phyloP scores from a whole-genome alignment of 2,113 vertebrate genomes.

The Morone saxatilis region DNA sequence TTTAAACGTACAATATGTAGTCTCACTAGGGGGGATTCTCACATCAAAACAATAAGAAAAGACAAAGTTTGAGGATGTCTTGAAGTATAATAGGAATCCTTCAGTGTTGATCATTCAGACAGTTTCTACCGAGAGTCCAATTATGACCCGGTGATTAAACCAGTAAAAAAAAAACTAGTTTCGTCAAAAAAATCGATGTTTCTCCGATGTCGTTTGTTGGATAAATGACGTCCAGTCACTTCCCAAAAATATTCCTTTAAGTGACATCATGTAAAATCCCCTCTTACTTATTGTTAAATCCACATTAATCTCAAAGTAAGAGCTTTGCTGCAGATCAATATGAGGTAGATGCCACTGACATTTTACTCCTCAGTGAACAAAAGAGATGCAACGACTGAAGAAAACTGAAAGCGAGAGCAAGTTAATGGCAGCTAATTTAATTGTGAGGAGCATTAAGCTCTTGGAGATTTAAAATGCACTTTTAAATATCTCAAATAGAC shows the following conservation, averaged over 20 bases:
- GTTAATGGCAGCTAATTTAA: constrained; percentile 18
- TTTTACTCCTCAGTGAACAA: not conserved
- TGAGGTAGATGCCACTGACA: not conserved
- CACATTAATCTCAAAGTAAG: not conserved
- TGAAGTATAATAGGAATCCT: no score
- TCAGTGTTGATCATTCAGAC: no score
- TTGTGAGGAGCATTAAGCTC: constrained; percentile 23
- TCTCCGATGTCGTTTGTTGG: no score
- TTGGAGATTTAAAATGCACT: constrained; percentile 25
- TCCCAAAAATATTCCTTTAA: not conserved
- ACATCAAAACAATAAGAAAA: no score
- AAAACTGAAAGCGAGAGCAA: not conserved
- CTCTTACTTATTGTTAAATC: not conserved
- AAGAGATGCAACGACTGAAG: not conserved
- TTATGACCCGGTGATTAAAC: no score
- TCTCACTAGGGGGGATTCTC: no score
- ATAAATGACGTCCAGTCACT: no score
- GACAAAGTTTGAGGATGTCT: no score
- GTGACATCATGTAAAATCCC: not conserved
- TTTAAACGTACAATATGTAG: no score
- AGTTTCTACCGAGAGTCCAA: no score
- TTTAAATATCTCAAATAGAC: constrained; percentile 22
- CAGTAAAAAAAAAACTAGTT: no score
- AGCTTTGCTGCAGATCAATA: constrained; percentile 14
- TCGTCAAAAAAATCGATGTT: no score